Percentiles rank a stretch among this genome's conserved stretches.
phyloP scores from a whole-genome alignment of 2,888 invertebrate species.

The Andrena bicolor region DNA sequence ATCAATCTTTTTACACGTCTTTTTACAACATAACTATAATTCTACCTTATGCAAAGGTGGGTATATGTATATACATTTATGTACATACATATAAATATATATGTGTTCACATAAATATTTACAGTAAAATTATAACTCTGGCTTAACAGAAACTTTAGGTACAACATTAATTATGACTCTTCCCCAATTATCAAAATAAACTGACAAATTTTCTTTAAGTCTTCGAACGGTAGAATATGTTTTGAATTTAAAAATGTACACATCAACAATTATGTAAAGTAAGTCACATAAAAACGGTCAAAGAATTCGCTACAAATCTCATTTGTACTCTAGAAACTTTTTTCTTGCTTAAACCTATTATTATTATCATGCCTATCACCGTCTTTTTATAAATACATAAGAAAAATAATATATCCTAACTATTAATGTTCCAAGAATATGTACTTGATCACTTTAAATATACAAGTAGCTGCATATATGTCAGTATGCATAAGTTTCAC shows the following conservation, averaged over 20 bases:
- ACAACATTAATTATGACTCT: slow-evolving; percentile 5
- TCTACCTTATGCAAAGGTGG: slow-evolving; percentile 10
- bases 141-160: slow-evolving; percentile 6
- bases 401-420: slow-evolving; percentile 61
- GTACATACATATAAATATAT: slow-evolving; percentile 32
- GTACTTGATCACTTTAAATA: slow-evolving; percentile 41
- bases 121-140: slow-evolving; percentile 31
- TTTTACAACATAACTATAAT: slow-evolving; percentile 40
- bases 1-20: slow-evolving; percentile 41
- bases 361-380: slow-evolving; percentile 57
- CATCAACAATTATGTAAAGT: slow-evolving; percentile 31
- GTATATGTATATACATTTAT: slow-evolving; percentile 24
- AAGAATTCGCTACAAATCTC: slow-evolving; percentile 41
- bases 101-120: slow-evolving; percentile 17
- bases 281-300: slow-evolving; percentile 36
- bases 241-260: slow-evolving; percentile 35
- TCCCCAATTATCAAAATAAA: slow-evolving; percentile 11
- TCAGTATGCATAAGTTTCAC: slow-evolving; percentile 42
- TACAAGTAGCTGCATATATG: slow-evolving; percentile 38
- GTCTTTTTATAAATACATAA: slow-evolving; percentile 62
- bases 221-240: slow-evolving; percentile 11
- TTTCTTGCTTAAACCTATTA: slow-evolving; percentile 42
- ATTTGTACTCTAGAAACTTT: slow-evolving; percentile 56
- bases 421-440: slow-evolving; percentile 45
- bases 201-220: not conserved